Conservation (phyloP, 2,113 vertebrate species). For the Oreochromis spilurus region DNA sequence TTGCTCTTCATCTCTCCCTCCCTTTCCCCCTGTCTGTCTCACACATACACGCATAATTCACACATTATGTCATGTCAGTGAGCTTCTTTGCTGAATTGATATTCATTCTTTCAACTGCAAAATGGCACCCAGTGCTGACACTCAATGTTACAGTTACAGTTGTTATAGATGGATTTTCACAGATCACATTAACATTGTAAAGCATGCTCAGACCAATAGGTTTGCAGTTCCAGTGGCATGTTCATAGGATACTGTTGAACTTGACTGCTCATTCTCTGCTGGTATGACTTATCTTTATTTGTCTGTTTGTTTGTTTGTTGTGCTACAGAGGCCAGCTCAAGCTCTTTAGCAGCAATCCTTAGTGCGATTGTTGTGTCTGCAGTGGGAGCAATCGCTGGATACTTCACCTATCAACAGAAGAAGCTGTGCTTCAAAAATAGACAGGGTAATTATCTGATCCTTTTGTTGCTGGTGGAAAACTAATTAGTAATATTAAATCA, state of each 20-base stretch:
- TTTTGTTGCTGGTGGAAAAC: background rate
- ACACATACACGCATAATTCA: background rate
- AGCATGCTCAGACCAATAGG: background rate
- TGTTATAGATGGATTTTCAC: background rate
- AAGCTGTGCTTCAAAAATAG: constrained; percentile 85
- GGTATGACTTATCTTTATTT: background rate
- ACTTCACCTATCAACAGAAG: constrained; percentile 86
- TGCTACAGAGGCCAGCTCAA: constrained; percentile 21
- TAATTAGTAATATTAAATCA: background rate
- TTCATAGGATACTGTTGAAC: background rate
- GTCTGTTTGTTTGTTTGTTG: background rate
- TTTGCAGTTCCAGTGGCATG: background rate
- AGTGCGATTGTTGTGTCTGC: constrained; percentile 71
- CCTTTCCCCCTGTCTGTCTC: background rate
- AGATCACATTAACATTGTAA: background rate
- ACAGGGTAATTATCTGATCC: constrained; percentile 39
- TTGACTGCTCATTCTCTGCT: background rate
- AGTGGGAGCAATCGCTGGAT: constrained; percentile 76
- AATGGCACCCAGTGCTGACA: background rate
- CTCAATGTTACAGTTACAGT: background rate
- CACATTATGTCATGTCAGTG: background rate
- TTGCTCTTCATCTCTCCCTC: background rate
- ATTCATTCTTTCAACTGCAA: background rate
- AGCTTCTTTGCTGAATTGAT: background rate
- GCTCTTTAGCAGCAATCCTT: constrained; percentile 76